Base-by-base conservation (phyloP, 2,797 vertebrate genomes). In the Myoxocephalus aenaeus region DNA sequence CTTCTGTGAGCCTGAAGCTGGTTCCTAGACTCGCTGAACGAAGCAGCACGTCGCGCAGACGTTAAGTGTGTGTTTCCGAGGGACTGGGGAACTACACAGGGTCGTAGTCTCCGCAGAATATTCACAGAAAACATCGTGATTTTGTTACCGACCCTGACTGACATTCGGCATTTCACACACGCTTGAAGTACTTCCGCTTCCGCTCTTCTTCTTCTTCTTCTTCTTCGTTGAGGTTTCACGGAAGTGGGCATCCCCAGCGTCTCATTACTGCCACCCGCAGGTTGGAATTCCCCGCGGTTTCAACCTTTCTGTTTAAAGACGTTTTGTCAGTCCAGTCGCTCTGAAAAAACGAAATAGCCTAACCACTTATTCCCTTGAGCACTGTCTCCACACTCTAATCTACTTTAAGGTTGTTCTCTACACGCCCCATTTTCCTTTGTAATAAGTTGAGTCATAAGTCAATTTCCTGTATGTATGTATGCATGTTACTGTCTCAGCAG, bases 1-100 rank as follows among this genome's bases (percentile, higher is more conserved):
- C 69, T 78, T 48, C 64, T 6, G 20, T 2, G 32, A 2, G 48
- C 32, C 8, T n/a, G 38, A 0, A 63, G 58, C 58, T 9, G 69
- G 0, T 3, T 44, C 13, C n/a, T 17, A 0, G 17, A 59, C 34
- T 5, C 38, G 36, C 17, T 1, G 0, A 53, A 11, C 2, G 11
- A 5, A 9, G n/a, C 42, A 0, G 0, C 18, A 1, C 6, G 59
- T 14, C 48, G 65, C 1, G 27, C 20, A 0, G n/a, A 14, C 2
- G 0, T 7, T 0, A 7, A 6, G 56, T 34, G 8, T 0, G 4
- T 11, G 2, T 32, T 32, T 7, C 22, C 40, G 44, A 65, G 22
- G 0, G 53, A n/a, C 1, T 11, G 63, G 10, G 61, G 6, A 7
- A 32, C 53, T 2, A 27, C 2, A 5, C 53, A 13, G 0, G 65